Base-by-base conservation (phyloP, 2,113 vertebrate species). In the Grallaria varia region DNA sequence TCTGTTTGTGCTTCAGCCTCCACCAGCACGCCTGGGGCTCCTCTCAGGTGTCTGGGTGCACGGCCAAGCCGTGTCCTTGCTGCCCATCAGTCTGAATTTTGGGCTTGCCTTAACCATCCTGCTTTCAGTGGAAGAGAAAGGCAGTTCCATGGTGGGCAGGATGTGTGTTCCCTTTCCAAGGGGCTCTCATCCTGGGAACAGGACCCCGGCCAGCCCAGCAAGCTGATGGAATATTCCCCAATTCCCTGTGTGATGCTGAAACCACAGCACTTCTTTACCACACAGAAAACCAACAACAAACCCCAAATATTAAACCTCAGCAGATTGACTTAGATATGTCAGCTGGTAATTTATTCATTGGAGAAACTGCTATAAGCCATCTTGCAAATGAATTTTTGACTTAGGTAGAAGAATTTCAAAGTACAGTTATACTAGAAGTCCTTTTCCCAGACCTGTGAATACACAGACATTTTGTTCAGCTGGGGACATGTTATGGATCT, bases 21-120 rank as follows among this genome's bases (percentile, higher is more conserved):
- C 33, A 8, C 37, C 0, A 0, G 62, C 58, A 44, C 1, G 2
- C 21, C 12, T 60, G 58, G 35, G 67, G 18, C 33, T 59, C 52
- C 1, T 5, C 67, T 50, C 80, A 24, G 72, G 8, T 28, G 49
- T 25, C 1, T 1, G 31, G 31, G 15, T 50, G 31, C 45, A 90
- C 49, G 66, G 45, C 25, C 55, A 66, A 56, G 28, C 10, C 3
- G 0, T 12, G 19, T 12, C 35, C 39, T 45, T 55, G 28, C 67
- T 74, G 40, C 7, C 0, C 19, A 44, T 40, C 42, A 27, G 50
- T 17, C 39, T 50, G 58, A 72, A n/a, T 39, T 81, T 56, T 27
- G 47, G 37, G 39, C 4, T 84, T n/a, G 6, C n/a, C 60, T 77
- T 39, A 56, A 44, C 23, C 35, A 35, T 73, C 55, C 31, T 64